phyloP scores from a whole-genome alignment of 2,797 vertebrate genomes.

The Dipus sagitta region DNA sequence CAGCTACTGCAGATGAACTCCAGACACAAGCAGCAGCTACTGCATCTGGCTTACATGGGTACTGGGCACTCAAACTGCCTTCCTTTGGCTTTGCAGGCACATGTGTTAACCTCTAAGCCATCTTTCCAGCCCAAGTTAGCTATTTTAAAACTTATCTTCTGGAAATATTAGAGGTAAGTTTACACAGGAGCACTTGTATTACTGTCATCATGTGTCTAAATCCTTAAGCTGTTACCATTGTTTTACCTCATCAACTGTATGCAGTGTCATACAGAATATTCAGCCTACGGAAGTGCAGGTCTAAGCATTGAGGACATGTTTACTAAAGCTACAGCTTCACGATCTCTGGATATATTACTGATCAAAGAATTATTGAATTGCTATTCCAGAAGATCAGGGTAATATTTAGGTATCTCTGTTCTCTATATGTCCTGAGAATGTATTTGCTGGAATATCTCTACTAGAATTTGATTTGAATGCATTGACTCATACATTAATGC shows the following conservation, averaged over 20 bases:
- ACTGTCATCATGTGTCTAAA: background rate
- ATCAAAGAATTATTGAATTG: background rate
- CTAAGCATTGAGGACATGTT: background rate
- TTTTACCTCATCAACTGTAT: background rate
- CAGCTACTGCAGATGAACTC: no score
- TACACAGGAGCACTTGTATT: background rate
- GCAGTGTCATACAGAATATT: background rate
- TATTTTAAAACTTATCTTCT: background rate
- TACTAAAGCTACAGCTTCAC: background rate
- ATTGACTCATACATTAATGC: background rate
- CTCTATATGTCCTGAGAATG: background rate
- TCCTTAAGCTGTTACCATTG: background rate
- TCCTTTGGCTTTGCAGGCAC: no score
- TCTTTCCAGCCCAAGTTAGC: no score
- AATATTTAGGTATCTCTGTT: background rate
- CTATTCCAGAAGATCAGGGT: conserved; percentile 20
- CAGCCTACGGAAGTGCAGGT: background rate
- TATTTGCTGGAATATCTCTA: conserved; percentile 18
- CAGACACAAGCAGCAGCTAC: no score
- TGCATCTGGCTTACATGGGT: no score
- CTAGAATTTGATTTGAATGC: background rate
- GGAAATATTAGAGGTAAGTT: conserved; percentile 20
- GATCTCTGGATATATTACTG: background rate
- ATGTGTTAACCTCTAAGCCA: no score
- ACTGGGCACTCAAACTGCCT: no score